These are phyloP conservation scores for Erebia ligea DNA, from an alignment of 2,888 invertebrate species.

Conservation along the genomic window DNA sequence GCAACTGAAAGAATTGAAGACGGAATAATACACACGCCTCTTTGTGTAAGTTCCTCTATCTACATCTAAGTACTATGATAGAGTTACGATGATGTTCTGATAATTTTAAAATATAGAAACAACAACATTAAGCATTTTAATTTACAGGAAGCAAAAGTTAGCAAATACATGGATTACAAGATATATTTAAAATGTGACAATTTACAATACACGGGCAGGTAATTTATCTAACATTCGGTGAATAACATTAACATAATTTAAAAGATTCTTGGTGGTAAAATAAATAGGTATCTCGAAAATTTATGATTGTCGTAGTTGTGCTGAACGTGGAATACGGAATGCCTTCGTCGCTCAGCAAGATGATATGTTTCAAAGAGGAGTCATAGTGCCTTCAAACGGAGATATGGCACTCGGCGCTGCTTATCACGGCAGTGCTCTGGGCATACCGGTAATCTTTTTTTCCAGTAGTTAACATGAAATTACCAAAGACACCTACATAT, in stretches of 20 bases:
- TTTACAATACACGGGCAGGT: constrained; percentile 93
- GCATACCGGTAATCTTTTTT: constrained; percentile 61
- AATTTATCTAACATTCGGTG: constrained; percentile 37
- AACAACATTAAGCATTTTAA: background rate
- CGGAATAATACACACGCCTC: constrained; percentile 73
- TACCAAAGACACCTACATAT: too few relatives aligned
- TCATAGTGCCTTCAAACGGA: constrained; percentile 72
- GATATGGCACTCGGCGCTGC: constrained; percentile 73
- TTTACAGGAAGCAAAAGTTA: constrained; percentile 75
- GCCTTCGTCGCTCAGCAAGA: constrained; percentile 57
- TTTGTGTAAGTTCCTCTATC: constrained; percentile 63
- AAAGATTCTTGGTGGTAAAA: background rate
- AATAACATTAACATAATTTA: background rate
- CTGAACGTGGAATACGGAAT: constrained; percentile 72
- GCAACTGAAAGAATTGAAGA: constrained; percentile 70
- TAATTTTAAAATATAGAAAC: background rate
- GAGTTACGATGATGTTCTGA: background rate
- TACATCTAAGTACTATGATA: background rate
- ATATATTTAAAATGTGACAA: constrained; percentile 94
- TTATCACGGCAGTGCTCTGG: constrained; percentile 68
- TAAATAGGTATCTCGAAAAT: background rate
- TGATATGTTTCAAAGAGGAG: constrained; percentile 57
- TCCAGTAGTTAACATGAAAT: background rate
- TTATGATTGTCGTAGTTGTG: constrained; percentile 54
- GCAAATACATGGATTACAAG: constrained; percentile 84